These are phyloP conservation scores for Cydia fagiglandana DNA, from an alignment of 1,140 invertebrate species.

Conservation along the genomic window DNA sequence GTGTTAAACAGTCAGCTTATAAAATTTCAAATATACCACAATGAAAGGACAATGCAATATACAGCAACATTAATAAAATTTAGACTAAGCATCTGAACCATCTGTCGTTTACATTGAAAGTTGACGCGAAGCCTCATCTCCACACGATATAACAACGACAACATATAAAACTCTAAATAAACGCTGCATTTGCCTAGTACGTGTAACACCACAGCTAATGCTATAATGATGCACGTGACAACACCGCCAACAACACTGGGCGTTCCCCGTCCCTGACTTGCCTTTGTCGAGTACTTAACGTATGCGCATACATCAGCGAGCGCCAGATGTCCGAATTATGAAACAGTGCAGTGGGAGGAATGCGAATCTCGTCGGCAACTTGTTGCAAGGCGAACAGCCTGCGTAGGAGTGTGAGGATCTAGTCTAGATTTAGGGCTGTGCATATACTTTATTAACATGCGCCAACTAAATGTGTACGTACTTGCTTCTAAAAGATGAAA, in stretches of 20 bases:
- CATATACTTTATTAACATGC: background rate
- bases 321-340: slow-evolving; percentile 58
- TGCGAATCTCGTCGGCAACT: slow-evolving; percentile 33
- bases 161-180: too few species aligned
- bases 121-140: background rate
- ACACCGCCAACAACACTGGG: slow-evolving; percentile 12
- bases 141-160: too few species aligned
- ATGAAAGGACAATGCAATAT: too few species aligned
- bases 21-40: too few species aligned
- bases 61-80: too few species aligned
- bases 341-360: slow-evolving; percentile 41
- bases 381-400: slow-evolving; percentile 24
- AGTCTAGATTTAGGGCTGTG: slow-evolving; percentile 4
- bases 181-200: background rate
- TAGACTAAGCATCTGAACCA: too few species aligned
- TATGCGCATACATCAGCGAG: slow-evolving; percentile 46
- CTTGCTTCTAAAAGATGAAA: too few species aligned
- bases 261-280: slow-evolving; percentile 29
- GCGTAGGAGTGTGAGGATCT: slow-evolving; percentile 5
- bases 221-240: background rate
- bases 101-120: too few species aligned
- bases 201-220: background rate
- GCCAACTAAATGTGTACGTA: too few species aligned
- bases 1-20: too few species aligned
- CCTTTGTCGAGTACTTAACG: slow-evolving; percentile 15